Base-by-base conservation (phyloP, 2,797 vertebrate genomes). In the Acropternis orthonyx region DNA sequence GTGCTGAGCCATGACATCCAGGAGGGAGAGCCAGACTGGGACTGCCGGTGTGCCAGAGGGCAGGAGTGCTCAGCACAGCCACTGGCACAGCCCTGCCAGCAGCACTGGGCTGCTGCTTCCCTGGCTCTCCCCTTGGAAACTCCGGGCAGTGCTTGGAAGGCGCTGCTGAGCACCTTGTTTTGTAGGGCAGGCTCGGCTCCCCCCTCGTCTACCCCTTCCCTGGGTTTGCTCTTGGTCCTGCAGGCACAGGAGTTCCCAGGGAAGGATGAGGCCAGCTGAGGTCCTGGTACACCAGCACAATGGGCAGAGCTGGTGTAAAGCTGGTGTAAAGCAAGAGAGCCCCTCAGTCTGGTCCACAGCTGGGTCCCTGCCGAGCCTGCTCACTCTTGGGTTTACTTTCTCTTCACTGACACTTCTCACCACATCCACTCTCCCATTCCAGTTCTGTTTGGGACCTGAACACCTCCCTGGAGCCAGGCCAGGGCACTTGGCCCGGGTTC, bases 1-100 rank as follows among this genome's bases (percentile, higher is more conserved):
- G 55, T 88, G 83, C 89, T 1, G 95, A 92, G 92, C 86, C 86
- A 55, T 97, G 97, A 96, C 48, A 71, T 95, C 21, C 85, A 92
- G 88, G 17, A 90, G 78, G 73, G 55, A 54, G 76, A 48, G 86
- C 66, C 61, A 46, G 93, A 89, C 75, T 79, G 96, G 96, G 95
- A 94, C 95, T 96, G 91, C 97, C 43, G 26, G 89, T 30, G 71
- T 93, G 96, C 91, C 74, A 62, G 74, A 84, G 87, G 92, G 95
- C 89, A 87, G 96, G 94, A 96, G 88, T 89, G 27, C 95, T 76
- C 67, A 36, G 77, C 93, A 84, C 76, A 58, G 94, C 93, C 95
- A 30, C 23, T 7, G 2, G 62, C 18, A 12, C 1, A 28, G 55
- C 46, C 18, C 59, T 95, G 97, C 96, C 97, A 95, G 92, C 92